Conservation (phyloP, 2,113 vertebrate genomes). For the Malurus elegans region DNA sequence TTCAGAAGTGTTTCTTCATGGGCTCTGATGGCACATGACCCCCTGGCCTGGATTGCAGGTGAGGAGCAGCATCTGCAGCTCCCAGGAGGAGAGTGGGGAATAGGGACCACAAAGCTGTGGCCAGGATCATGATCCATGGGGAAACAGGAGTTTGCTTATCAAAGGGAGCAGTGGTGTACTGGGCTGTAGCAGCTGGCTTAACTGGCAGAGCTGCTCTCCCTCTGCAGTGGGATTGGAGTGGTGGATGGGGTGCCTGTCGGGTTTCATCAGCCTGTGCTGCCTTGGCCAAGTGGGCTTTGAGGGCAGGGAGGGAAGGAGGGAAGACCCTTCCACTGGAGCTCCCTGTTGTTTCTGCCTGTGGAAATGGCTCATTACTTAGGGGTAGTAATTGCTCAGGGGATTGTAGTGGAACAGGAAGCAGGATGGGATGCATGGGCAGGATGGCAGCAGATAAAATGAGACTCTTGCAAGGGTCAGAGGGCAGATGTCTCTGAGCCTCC, state of each 20-base stretch:
- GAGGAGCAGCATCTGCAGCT: not conserved
- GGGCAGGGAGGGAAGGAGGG: not conserved
- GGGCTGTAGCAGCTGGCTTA: not conserved
- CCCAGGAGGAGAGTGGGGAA: not conserved
- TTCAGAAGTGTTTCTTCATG: not conserved
- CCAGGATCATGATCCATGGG: not conserved
- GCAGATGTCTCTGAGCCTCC: not conserved
- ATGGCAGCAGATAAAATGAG: not conserved
- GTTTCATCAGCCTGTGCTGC: too few relatives aligned
- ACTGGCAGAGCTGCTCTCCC: not conserved
- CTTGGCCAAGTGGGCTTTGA: not conserved
- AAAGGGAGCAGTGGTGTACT: not conserved
- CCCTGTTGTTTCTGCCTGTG: not conserved
- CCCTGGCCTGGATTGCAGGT: not conserved
- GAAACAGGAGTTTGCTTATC: not conserved
- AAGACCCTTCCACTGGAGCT: not conserved
- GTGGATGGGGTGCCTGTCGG: not conserved
- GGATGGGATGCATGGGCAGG: not conserved
- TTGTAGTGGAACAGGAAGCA: not conserved
- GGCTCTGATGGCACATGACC: too few relatives aligned
- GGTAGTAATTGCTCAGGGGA: rapidly evolving
- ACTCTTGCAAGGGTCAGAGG: not conserved
- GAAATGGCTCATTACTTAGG: not conserved
- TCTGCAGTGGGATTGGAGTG: not conserved
- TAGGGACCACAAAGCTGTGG: not conserved